A percentile compares a stretch with the other conserved stretches of the same genome.
phyloP scores from a whole-genome alignment of 2,888 invertebrate species.

The Lasioglossum pauxillum region DNA sequence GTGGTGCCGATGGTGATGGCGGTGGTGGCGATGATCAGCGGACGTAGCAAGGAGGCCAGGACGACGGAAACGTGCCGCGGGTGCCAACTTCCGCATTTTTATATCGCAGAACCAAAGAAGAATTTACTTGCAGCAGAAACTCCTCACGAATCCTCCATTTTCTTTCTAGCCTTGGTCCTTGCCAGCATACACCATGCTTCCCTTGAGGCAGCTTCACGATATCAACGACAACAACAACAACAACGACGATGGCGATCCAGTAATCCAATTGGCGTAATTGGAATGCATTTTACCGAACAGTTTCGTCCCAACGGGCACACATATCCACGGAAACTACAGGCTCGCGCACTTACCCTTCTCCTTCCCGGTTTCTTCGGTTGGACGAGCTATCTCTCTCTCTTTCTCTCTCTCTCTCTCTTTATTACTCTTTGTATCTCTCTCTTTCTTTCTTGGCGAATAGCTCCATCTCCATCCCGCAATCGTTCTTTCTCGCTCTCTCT shows the following conservation, averaged over 20 bases:
- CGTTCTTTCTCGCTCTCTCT: constrained; percentile 35
- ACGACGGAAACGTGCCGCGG: constrained; percentile 58
- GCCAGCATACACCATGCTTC: background rate
- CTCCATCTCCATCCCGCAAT: constrained; percentile 37
- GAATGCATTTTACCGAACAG: constrained; percentile 11
- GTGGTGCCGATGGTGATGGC: constrained; percentile 58
- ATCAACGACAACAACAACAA: constrained; percentile 18
- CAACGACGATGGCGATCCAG: background rate
- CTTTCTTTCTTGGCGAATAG: constrained; percentile 41
- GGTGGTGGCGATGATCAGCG: constrained; percentile 58
- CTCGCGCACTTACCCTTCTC: constrained; percentile 63
- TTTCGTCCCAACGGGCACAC: constrained; percentile 27
- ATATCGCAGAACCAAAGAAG: background rate
- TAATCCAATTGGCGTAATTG: background rate
- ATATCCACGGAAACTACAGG: constrained; percentile 51
- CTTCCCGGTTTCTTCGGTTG: constrained; percentile 47
- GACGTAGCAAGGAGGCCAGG: constrained; percentile 52
- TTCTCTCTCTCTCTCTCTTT: constrained; percentile 35
- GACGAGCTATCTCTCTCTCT: constrained; percentile 29
- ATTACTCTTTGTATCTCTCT: constrained; percentile 40
- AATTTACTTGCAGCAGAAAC: background rate
- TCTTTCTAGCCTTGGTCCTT: background rate
- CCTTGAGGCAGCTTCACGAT: background rate
- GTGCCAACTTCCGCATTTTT: constrained; percentile 52
- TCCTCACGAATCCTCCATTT: background rate